Base-by-base conservation (phyloP, 2,888 invertebrate genomes). In the Furcula furcula region DNA sequence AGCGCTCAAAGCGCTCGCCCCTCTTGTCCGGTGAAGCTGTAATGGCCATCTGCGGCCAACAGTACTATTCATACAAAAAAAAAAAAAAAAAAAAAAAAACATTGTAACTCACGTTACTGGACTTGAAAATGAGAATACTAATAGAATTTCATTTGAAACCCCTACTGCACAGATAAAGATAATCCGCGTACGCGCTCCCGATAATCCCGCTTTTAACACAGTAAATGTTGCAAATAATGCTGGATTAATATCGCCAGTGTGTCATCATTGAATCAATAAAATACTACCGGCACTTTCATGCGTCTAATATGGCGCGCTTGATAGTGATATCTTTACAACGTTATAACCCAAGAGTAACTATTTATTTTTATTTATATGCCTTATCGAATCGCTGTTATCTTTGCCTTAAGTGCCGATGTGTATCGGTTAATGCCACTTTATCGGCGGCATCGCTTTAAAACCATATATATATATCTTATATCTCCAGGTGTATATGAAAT, bases 281-380 rank as follows among this genome's bases (percentile, higher is more conserved):
- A 57, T 46, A 61, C 62, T 60, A 64, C 68, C 65, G 74, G 54
- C 65, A 57, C 64, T 69, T 65, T 69, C 62, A 66, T 63, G 55
- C 52, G 39, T 45, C 46, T 55, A 64, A 60, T 71, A 69, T 62
- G 63, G 56, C 40, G 25, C 33, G 18, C 14, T 40, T 36, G 77
- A 81, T 79, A 78, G 68, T 68, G 72, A 65, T 82, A 80, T 82
- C 83, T 83, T 82, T 80, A 77, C 71, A 70, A 57, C 67, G 56
- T 56, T 65, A 67, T 71, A 76, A 68, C 71, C 71, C 68, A 75
- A 74, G 68, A 70, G 65, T 59, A 66, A 66, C 71, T 58, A 72
- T 83, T 84, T 85, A 83, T 79, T 79, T 84, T 69, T 85, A 81
- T 82, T 83, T 82, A 79, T 80, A 76, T 71, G 58, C 56, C 57